Evolutionary conservation across 2,888 invertebrate genomes (phyloP).

Genomic region (Hyppa rectilinea): DNA sequence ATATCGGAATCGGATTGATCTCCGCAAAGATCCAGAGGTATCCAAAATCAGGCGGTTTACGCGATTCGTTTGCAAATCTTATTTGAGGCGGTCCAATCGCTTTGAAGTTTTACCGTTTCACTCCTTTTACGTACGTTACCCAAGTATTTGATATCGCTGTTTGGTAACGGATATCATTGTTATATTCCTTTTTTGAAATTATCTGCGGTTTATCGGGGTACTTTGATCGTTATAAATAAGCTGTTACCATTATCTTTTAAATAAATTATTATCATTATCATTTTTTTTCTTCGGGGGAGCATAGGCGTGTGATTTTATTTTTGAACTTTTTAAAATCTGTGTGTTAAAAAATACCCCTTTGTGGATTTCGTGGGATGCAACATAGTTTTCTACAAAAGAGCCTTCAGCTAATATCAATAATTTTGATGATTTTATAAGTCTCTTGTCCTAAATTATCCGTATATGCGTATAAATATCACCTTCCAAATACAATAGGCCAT

Average conservation of each 20-base stretch:
- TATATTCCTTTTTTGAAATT: conserved; percentile 20
- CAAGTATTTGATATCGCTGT: conserved; percentile 42
- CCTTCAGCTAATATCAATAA: background rate
- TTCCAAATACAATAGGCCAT: conserved; percentile 14
- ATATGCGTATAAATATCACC: background rate
- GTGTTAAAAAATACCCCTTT: no score
- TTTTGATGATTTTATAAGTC: background rate
- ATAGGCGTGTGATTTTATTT: background rate
- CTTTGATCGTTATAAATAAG: background rate
- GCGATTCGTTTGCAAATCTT: conserved; percentile 62
- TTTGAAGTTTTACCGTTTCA: conserved; percentile 63
- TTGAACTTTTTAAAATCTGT: no score
- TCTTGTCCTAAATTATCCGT: background rate
- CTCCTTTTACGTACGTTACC: conserved; percentile 41
- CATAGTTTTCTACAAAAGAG: background rate
- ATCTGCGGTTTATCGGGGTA: background rate
- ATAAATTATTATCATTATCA: background rate
- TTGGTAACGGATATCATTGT: conserved; percentile 37
- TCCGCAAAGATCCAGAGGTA: conserved; percentile 60
- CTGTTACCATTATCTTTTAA: background rate
- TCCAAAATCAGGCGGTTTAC: conserved; percentile 63
- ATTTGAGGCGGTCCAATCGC: conserved; percentile 59
- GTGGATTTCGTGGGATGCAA: background rate
- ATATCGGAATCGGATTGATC: conserved; percentile 68
- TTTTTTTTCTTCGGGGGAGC: no score